phyloP scores from a whole-genome alignment of 2,888 invertebrate species.

The Brachypalpus laphriformis region DNA sequence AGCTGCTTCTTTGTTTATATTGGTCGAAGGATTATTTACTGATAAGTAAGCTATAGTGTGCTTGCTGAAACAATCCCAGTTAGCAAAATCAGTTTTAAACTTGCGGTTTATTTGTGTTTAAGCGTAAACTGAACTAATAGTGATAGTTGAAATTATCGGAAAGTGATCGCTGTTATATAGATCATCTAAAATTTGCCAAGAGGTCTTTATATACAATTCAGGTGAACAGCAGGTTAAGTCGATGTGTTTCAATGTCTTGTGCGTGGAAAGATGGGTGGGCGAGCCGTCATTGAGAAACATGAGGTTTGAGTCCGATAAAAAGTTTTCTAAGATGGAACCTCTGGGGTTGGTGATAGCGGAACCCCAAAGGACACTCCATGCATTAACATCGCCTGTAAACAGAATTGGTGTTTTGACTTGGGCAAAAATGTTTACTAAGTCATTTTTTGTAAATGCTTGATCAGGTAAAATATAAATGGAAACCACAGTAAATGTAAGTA shows the following conservation, averaged over 20 bases:
- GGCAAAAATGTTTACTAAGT: not conserved
- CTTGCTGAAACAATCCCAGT: conserved; percentile 11
- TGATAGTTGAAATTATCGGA: conserved; percentile 9
- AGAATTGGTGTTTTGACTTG: conserved; percentile 4
- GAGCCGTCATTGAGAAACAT: conserved; percentile 6
- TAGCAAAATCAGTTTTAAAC: conserved; percentile 18
- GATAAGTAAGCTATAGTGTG: conserved; percentile 19
- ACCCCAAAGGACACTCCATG: conserved; percentile 19
- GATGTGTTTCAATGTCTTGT: conserved; percentile 6
- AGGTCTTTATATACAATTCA: not conserved
- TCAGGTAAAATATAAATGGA: conserved; percentile 28
- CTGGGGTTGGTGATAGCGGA: conserved; percentile 13
- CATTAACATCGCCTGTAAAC: not conserved
- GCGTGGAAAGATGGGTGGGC: conserved; percentile 32
- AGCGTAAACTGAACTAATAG: conserved; percentile 1
- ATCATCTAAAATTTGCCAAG: conserved; percentile 30
- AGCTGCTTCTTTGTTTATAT: not conserved
- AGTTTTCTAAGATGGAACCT: not conserved
- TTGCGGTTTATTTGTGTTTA: not conserved
- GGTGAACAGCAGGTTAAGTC: conserved; percentile 10
- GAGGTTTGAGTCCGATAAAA: not conserved
- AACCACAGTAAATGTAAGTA: too few species aligned
- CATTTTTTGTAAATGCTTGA: not conserved
- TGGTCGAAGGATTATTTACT: not conserved
- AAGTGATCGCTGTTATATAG: conserved; percentile 22